phyloP scores from a whole-genome alignment of 2,797 vertebrate species.

The Dicrostonyx torquatus region DNA sequence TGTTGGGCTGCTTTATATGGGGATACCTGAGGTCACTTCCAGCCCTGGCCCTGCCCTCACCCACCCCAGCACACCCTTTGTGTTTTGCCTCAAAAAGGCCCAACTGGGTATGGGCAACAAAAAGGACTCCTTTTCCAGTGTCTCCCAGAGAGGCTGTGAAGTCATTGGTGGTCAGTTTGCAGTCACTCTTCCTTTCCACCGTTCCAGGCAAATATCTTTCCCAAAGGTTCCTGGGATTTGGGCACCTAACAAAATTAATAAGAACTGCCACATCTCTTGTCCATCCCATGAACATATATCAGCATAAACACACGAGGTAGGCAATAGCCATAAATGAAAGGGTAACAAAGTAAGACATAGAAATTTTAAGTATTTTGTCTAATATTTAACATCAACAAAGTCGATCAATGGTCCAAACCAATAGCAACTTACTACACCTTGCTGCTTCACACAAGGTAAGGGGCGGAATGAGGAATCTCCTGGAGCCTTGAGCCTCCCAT shows the following conservation, averaged over 20 bases:
- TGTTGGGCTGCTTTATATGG: constrained; percentile 69
- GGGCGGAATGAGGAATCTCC: background rate
- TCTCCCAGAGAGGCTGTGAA: background rate
- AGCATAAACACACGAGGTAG: background rate
- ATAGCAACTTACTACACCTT: background rate
- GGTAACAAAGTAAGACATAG: background rate
- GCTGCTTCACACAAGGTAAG: fast-evolving
- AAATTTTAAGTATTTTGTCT: background rate
- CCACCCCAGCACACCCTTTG: background rate
- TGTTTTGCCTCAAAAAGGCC: background rate
- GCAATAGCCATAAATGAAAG: background rate
- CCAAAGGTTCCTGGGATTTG: background rate
- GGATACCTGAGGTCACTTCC: constrained; percentile 78
- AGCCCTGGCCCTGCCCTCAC: background rate
- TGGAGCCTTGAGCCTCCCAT: too few species aligned
- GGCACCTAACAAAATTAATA: background rate
- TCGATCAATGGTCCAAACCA: background rate
- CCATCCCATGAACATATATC: background rate
- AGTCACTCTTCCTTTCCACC: background rate
- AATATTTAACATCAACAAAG: background rate
- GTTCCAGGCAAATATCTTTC: background rate
- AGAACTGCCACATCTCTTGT: background rate
- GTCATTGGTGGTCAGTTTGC: background rate
- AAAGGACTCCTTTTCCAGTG: too few species aligned
- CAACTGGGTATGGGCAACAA: background rate